Evolutionary conservation across 2,113 vertebrate species (phyloP).

Genomic region (Neoarius graeffei): DNA sequence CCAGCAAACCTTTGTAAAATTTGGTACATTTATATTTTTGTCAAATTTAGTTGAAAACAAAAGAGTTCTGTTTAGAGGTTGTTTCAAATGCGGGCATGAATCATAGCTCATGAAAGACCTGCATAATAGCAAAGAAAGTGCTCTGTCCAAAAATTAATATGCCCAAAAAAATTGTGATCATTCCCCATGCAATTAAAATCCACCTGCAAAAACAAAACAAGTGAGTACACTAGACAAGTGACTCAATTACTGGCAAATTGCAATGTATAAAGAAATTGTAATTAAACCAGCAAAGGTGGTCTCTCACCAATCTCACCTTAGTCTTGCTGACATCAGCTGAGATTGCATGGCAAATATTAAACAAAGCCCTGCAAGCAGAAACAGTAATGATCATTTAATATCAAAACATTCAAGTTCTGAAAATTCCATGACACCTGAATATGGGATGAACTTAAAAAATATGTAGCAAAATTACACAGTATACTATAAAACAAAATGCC

Average conservation of each 20-base stretch:
- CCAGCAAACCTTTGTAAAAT: neutral
- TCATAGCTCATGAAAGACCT: slow-evolving; percentile 73
- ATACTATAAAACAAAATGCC: neutral
- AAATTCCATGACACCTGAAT: neutral
- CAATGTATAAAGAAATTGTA: neutral
- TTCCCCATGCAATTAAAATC: slow-evolving; percentile 80
- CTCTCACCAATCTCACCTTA: slow-evolving; percentile 81
- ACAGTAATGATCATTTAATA: neutral
- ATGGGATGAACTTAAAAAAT: neutral
- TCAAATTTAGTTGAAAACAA: neutral
- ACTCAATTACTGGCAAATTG: neutral
- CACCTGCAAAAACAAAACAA: slow-evolving; percentile 67
- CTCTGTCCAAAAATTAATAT: slow-evolving; percentile 94
- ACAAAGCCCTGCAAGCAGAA: slow-evolving; percentile 81
- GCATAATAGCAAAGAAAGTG: slow-evolving; percentile 79
- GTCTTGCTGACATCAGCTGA: slow-evolving; percentile 66
- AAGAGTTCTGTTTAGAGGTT: neutral
- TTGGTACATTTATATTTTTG: neutral
- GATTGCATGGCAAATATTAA: slow-evolving; percentile 81
- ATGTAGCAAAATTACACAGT: neutral
- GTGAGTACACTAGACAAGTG: neutral
- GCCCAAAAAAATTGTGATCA: slow-evolving; percentile 80
- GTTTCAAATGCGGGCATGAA: neutral
- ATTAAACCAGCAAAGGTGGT: neutral
- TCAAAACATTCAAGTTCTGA: neutral